phyloP scores from a whole-genome alignment of 2,797 vertebrate genomes.

The Pagetopsis macropterus region DNA sequence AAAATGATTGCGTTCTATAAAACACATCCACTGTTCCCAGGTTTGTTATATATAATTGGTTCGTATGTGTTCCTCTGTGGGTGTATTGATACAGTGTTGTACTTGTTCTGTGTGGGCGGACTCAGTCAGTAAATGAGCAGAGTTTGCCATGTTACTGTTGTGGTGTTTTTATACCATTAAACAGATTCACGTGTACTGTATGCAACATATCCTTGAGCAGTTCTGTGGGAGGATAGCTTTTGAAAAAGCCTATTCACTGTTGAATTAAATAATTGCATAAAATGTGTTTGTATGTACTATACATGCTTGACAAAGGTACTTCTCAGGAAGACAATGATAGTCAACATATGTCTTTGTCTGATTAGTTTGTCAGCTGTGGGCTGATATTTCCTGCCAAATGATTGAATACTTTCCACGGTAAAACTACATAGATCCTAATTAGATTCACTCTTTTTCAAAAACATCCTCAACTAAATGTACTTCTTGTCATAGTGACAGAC shows the following conservation, averaged over 20 bases:
- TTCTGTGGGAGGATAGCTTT: slow-evolving; percentile 51
- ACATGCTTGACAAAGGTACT: not conserved
- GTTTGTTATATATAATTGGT: slow-evolving; percentile 7
- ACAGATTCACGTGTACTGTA: slow-evolving; percentile 32
- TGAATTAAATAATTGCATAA: slow-evolving; percentile 34
- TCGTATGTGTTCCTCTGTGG: slow-evolving; percentile 23
- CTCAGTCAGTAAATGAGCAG: no score
- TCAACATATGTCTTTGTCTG: not conserved
- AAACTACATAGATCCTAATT: not conserved
- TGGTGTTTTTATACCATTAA: slow-evolving; percentile 43
- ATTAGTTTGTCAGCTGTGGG: not conserved
- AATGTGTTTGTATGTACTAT: slow-evolving; percentile 22
- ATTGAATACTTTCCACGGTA: not conserved
- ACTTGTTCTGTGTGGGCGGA: slow-evolving; percentile 37
- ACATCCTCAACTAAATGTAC: not conserved
- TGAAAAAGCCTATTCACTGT: slow-evolving; percentile 20
- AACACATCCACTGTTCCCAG: not conserved
- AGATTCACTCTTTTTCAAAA: slow-evolving; percentile 3
- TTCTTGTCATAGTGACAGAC: not conserved
- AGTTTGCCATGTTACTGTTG: slow-evolving; percentile 35
- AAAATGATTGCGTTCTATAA: not conserved
- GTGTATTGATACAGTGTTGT: slow-evolving; percentile 24
- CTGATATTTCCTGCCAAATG: no score
- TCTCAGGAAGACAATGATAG: no score
- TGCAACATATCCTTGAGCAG: slow-evolving; percentile 33